Base-by-base conservation (phyloP, 2,797 vertebrate species). In the Varecia variegata region DNA sequence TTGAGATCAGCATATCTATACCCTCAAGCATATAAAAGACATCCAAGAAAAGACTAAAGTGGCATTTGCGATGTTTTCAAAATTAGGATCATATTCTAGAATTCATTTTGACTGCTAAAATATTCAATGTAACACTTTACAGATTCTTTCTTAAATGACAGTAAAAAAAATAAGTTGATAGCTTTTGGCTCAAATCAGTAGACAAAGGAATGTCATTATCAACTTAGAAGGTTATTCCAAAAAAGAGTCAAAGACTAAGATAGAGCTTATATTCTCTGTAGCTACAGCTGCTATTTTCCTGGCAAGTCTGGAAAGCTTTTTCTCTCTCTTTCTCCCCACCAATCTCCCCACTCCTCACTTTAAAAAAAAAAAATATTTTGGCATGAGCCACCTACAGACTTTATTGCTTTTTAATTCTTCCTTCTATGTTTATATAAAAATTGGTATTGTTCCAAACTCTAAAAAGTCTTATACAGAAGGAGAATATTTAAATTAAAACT, bases 381-480 rank as follows among this genome's bases (percentile, higher is more conserved):
- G 62, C 56, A 93, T 1, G 32, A 93, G 58, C 27, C 40, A 93
- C 21, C 38, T 83, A 86, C 18, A 92, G 47, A 86, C 30, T 85
- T 89, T 77, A 93, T 74, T 85, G 43, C 12, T 74, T 93, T 97
- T 67, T n/a, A 95, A 90, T 89, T 82, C 15, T 96, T 50, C 43
- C 62, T 95, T 94, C 83, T 85, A 54, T 84, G 54, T 93, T 95
- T 73, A 52, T 50, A 83, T 27, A 60, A 94, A 94, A 93, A 74
- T 47, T 81, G 83, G 56, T 80, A 73, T 62, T 73, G 15, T 81
- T 89, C 83, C 71, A 96, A 96, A 77, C 40, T 92, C 50, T 83
- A 52, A 84, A 90, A 93, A 40, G 8, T 76, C 11, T 87, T 88
- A 71, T 3, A 94, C 2, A 62, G 27, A 54, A 83, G 68, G 30